Evolutionary conservation across 2,888 invertebrate species (phyloP).

Genomic region (Cyaniris semiargus): DNA sequence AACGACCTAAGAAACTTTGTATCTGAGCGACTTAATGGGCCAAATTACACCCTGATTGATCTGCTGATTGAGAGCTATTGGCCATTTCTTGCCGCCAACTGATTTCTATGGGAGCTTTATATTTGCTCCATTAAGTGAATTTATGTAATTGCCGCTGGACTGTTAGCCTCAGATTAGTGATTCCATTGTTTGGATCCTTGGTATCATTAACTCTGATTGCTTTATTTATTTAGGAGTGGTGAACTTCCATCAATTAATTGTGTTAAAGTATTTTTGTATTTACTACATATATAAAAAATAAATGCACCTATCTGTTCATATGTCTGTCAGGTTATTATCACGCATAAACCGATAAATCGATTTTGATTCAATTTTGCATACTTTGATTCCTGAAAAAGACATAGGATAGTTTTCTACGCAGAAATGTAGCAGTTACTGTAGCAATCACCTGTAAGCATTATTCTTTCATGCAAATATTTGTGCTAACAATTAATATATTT

Average conservation of each 20-base stretch:
- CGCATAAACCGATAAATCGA: too few species aligned
- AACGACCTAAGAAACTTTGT: slow-evolving; percentile 3
- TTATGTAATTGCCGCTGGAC: slow-evolving; percentile 30
- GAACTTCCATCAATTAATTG: background rate
- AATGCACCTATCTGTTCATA: too few species aligned
- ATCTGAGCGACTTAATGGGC: slow-evolving; percentile 33
- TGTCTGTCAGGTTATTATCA: too few species aligned
- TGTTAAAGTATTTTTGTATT: background rate
- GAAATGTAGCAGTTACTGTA: too few species aligned
- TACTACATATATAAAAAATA: background rate
- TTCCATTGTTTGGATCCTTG: slow-evolving; percentile 12
- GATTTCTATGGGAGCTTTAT: slow-evolving; percentile 34
- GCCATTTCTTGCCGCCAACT: slow-evolving; percentile 33
- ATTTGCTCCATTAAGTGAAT: slow-evolving; percentile 32
- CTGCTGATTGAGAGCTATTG: slow-evolving; percentile 37
- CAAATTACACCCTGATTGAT: slow-evolving; percentile 39
- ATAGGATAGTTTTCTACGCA: too few species aligned
- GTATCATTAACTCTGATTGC: slow-evolving; percentile 23
- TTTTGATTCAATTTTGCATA: too few species aligned
- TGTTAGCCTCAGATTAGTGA: slow-evolving; percentile 26
- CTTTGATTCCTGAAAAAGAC: too few species aligned
- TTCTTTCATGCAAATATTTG: too few species aligned
- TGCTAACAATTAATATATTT: too few species aligned
- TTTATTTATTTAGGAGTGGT: background rate
- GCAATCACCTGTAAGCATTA: too few species aligned